Evolutionary conservation across 2,888 invertebrate genomes (phyloP).

Genomic region (Cabera pusaria): DNA sequence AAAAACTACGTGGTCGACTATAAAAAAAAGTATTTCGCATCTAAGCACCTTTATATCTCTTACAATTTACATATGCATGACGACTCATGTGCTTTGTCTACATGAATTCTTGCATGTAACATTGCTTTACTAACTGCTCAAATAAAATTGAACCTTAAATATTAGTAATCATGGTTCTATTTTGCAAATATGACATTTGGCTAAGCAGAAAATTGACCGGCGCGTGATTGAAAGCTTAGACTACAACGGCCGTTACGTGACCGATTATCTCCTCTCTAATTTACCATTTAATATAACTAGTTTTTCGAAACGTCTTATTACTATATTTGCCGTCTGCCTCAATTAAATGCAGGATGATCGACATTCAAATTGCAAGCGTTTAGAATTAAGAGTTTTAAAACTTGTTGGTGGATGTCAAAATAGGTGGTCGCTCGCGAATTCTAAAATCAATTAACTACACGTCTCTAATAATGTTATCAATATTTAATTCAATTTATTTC

Average conservation of each 20-base stretch:
- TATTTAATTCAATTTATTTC: too few relatives aligned
- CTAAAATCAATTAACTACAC: too few relatives aligned
- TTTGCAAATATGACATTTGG: constrained; percentile 7
- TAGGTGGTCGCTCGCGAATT: too few relatives aligned
- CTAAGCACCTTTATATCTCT: too few relatives aligned
- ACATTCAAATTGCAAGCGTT: constrained; percentile 42
- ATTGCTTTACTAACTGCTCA: constrained; percentile 1
- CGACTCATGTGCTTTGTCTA: constrained; percentile 21
- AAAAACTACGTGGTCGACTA: too few relatives aligned
- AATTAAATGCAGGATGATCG: constrained; percentile 39
- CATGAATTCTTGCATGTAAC: constrained; percentile 28
- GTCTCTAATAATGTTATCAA: too few relatives aligned
- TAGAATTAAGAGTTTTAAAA: constrained; percentile 17
- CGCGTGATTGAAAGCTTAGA: constrained; percentile 63
- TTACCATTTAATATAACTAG: constrained; percentile 55
- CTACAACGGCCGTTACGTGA: constrained; percentile 61
- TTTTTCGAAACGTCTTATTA: constrained; percentile 52
- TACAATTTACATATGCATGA: constrained; percentile 20
- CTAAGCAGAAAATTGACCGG: constrained; percentile 28
- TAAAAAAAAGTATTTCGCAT: too few relatives aligned
- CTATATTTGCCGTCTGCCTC: constrained; percentile 47
- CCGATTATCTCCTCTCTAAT: constrained; percentile 63
- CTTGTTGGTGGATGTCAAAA: neutral
- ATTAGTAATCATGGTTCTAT: constrained; percentile 9
- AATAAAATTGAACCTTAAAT: constrained; percentile 7